Percentiles rank a stretch among this genome's conserved stretches.
These are phyloP conservation scores for Anthopleura xanthogrammica DNA, from an alignment of 92 coral and sea anemone species.

Conservation along the genomic window DNA sequence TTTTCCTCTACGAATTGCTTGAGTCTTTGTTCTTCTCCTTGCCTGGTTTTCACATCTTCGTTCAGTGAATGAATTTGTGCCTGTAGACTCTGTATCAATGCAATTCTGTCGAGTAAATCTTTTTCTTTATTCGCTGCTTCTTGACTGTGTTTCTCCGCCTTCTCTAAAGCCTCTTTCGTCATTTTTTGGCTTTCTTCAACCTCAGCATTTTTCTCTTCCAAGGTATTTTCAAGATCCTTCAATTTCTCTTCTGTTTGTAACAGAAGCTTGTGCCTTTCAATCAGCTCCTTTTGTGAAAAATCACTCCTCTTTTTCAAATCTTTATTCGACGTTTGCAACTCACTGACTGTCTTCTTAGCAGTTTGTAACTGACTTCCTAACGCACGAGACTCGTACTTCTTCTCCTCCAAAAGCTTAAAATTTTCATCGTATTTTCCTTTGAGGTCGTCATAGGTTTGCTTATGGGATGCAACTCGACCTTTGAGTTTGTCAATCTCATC, in stretches of 20 bases:
- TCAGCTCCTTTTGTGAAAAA: slow-evolving; percentile 35
- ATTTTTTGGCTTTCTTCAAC: slow-evolving; percentile 30
- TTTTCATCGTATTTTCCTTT: slow-evolving; percentile 47
- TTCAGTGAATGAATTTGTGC: slow-evolving; percentile 45
- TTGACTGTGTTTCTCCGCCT: slow-evolving; percentile 36
- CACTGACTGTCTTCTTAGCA: slow-evolving; percentile 22
- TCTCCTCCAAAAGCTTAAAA: slow-evolving; percentile 37
- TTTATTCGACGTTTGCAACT: slow-evolving; percentile 27
- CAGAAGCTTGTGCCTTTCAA: slow-evolving; percentile 30
- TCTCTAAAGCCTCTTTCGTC: slow-evolving; percentile 44
- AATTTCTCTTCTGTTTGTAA: slow-evolving; percentile 43
- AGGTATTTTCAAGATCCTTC: slow-evolving; percentile 36
- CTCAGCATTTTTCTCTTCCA: slow-evolving; percentile 48
- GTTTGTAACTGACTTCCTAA: slow-evolving; percentile 21
- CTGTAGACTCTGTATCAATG: slow-evolving; percentile 42
- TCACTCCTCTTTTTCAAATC: slow-evolving; percentile 45
- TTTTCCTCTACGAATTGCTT: slow-evolving; percentile 38
- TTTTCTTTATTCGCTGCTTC: slow-evolving; percentile 39
- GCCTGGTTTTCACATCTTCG: slow-evolving; percentile 36
- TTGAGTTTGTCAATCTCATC: slow-evolving; percentile 60
- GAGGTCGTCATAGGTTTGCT: slow-evolving; percentile 55
- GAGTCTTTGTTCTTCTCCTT: slow-evolving; percentile 42
- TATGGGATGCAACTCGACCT: slow-evolving; percentile 34
- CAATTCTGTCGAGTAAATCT: slow-evolving; percentile 45
- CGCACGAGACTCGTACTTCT: slow-evolving; percentile 32